Base-by-base conservation (phyloP, 2,888 invertebrate genomes). In the Caenorhabditis plicata region DNA sequence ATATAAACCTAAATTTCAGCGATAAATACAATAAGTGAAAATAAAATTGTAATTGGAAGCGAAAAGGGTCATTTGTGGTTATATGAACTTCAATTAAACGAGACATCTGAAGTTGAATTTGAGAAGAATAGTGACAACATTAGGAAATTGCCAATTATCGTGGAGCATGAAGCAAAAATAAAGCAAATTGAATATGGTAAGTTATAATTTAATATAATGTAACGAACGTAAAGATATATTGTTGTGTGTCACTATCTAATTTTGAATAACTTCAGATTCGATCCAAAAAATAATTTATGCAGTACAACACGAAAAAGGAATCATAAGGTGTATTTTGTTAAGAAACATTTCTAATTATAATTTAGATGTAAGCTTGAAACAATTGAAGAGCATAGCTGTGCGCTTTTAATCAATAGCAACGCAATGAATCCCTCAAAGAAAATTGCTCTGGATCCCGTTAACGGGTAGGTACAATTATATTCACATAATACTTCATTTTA, bases 371-470 rank as follows among this genome's bases (percentile, higher is more conserved):
- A 60, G 33, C 27, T 60, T 17, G 22, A 45, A 23, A 42, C 47
- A 19, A 17, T 43, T 15, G 56, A 62, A 32, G 65, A 62, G 32
- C 38, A 25, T 15, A 48, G 23, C 15, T 68, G 68, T 48, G 53
- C 56, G 9, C 39, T 63, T 2, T 52, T 54, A 26, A 45, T 61
- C 3, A 53, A 56, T 35, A 42, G 47, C 31, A 63, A 68, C 38
- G 45, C 57, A 0, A 13, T 66, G 29, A 71, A 69, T 29, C 57
- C 72, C 4, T 67, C 74, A n/a, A 56, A 64, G 27, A 68, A 75
- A 35, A 58, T 75, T n/a, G 63, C 64, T 8, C 39, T 75, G 8
- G 77, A 77, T 52, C 50, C 64, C 0, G 67, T 69, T 27, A 76
- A 77, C 47, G 77, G 77, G 71, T 76, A 22, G 43, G 51, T 29